A percentile compares a stretch with the other conserved stretches of the same genome.
These are phyloP conservation scores for Calidris pugnax DNA, from an alignment of 2,113 vertebrate species.

Conservation along the genomic window DNA sequence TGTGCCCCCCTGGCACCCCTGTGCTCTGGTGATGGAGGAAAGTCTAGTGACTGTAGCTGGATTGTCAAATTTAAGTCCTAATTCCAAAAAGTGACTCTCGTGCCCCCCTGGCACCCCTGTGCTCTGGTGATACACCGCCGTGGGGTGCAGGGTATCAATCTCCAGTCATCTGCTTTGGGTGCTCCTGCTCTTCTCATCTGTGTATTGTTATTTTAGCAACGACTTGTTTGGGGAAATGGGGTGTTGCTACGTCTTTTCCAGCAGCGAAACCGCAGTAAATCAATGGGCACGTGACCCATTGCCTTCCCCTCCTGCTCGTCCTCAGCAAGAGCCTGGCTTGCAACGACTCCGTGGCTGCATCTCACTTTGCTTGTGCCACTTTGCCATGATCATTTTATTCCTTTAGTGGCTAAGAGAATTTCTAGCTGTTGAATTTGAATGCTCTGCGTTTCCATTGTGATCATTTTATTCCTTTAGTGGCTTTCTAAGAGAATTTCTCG, in stretches of 20 bases:
- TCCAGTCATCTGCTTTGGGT: background rate
- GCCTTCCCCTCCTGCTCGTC: background rate
- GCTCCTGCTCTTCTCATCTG: background rate
- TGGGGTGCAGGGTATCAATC: background rate
- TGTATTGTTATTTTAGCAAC: background rate
- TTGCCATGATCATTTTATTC: background rate
- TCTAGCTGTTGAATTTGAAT: background rate
- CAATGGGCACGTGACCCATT: background rate
- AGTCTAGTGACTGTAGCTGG: background rate
- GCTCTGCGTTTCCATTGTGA: too few species aligned
- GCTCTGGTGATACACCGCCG: rapidly evolving
- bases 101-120: background rate
- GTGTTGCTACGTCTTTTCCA: background rate
- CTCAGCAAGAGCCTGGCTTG: background rate
- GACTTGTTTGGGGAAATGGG: background rate
- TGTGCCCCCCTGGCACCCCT: background rate
- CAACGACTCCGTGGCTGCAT: rapidly evolving
- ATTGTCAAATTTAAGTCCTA: background rate
- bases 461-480: background rate
- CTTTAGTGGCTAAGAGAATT: background rate
- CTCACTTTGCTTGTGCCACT: background rate
- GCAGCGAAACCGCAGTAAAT: background rate
- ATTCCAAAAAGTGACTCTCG: background rate
- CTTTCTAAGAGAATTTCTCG: background rate
- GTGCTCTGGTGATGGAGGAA: background rate